Conservation (phyloP, 2,797 vertebrate species). For the Glyptemys insculpta region DNA sequence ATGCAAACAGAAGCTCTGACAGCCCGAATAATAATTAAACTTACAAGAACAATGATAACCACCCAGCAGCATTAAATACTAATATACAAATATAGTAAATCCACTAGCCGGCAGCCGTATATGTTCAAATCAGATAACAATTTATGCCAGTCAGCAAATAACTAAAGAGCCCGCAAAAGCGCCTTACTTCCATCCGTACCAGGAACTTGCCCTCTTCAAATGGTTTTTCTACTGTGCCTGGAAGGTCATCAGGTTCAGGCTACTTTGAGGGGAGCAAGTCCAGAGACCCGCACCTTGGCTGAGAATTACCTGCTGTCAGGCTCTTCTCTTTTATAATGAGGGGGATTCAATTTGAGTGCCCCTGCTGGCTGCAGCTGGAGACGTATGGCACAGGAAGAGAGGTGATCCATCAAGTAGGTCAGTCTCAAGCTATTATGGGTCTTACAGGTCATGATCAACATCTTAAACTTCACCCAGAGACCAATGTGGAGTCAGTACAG, state of each 20-base stretch:
- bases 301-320: no score
- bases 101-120: background rate
- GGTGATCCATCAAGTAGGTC: background rate
- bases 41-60: background rate
- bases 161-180: background rate
- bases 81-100: background rate
- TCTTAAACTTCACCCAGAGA: background rate
- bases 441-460: background rate
- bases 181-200: background rate
- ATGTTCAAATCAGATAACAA: background rate
- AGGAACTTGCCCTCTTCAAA: background rate
- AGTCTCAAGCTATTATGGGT: background rate
- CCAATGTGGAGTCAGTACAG: background rate
- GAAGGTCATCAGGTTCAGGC: background rate
- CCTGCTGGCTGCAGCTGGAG: background rate
- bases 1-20: background rate
- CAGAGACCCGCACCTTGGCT: background rate
- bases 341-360: background rate
- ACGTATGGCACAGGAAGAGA: background rate
- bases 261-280: background rate
- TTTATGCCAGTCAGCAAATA: no score
- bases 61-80: background rate
- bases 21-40: background rate
- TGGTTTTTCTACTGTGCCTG: accelerated
- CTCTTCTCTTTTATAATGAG: no score